These are phyloP conservation scores for Stictocephala bisonia DNA, from an alignment of 2,888 invertebrate genomes.

Conservation along the genomic window DNA sequence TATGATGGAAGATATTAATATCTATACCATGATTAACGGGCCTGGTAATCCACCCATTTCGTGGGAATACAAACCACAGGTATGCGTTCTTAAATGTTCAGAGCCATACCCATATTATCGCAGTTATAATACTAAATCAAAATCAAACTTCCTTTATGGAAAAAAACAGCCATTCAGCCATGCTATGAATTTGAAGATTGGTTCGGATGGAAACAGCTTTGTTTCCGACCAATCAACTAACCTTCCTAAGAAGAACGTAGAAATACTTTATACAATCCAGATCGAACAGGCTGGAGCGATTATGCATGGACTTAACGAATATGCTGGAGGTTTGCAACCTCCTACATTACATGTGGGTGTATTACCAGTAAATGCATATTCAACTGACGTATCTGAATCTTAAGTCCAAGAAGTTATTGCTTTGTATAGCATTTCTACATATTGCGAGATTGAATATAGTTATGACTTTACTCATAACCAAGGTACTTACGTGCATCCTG, in stretches of 20 bases:
- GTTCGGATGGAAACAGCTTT: neutral
- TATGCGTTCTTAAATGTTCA: neutral
- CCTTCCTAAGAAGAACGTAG: neutral
- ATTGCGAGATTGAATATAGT: neutral
- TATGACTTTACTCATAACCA: neutral
- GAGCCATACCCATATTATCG: constrained; percentile 11
- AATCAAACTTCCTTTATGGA: neutral
- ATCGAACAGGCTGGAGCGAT: constrained; percentile 9
- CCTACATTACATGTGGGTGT: constrained; percentile 19
- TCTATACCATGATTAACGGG: constrained; percentile 3
- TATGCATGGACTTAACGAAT: constrained; percentile 5
- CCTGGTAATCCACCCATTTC: neutral
- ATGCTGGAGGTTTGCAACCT: neutral
- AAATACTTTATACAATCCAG: neutral
- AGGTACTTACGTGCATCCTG: neutral
- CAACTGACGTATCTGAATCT: neutral
- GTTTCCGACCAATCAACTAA: neutral
- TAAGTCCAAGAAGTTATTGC: neutral
- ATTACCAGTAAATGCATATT: constrained; percentile 1
- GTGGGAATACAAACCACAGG: constrained; percentile 16
- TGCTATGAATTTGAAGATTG: neutral
- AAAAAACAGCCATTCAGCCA: neutral
- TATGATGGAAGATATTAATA: neutral
- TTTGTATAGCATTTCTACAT: neutral
- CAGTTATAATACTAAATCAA: neutral